Percentiles rank a stretch among this genome's conserved stretches.
phyloP scores from a whole-genome alignment of 1,140 invertebrate species.

The Copidosoma floridanum region DNA sequence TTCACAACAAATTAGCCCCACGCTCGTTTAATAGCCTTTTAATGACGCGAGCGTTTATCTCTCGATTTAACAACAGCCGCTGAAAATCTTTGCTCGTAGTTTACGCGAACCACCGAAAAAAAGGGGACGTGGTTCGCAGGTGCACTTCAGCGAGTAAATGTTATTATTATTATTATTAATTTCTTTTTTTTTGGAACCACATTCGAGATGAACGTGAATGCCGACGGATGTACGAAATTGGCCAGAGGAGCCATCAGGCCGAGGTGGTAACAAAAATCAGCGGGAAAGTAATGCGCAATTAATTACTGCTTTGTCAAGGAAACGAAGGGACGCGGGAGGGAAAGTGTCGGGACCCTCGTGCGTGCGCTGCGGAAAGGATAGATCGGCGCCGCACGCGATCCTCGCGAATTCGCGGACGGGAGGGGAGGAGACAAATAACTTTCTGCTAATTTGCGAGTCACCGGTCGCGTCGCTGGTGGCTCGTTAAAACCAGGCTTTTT shows the following conservation, averaged over 20 bases:
- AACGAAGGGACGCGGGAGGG: background rate
- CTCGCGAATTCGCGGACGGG: background rate
- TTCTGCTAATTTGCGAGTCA: slow-evolving; percentile 9
- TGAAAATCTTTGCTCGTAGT: background rate
- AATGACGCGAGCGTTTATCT: background rate
- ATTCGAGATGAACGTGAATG: too few relatives aligned
- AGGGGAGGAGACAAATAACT: slow-evolving; percentile 2
- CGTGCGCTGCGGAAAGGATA: background rate
- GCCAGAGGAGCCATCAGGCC: background rate
- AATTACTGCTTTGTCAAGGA: slow-evolving; percentile 4
- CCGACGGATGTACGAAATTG: too few relatives aligned
- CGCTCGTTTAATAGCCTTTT: slow-evolving; percentile 6
- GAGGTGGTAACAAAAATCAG: slow-evolving; percentile 16
- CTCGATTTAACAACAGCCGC: background rate
- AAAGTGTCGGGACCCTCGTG: background rate
- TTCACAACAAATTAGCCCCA: too few relatives aligned
- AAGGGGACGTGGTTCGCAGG: background rate
- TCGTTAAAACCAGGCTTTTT: slow-evolving; percentile 15
- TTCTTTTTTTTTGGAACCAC: too few relatives aligned
- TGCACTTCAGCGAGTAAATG: too few relatives aligned
- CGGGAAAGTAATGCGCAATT: slow-evolving; percentile 19
- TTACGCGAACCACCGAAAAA: background rate
- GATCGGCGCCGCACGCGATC: slow-evolving; percentile 19
- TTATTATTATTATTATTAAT: too few relatives aligned
- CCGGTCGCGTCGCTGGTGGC: slow-evolving; percentile 23